A percentile compares a stretch with the other conserved stretches of the same genome.
Conservation (phyloP, 2,113 vertebrate species). For the Parotia lawesii region DNA sequence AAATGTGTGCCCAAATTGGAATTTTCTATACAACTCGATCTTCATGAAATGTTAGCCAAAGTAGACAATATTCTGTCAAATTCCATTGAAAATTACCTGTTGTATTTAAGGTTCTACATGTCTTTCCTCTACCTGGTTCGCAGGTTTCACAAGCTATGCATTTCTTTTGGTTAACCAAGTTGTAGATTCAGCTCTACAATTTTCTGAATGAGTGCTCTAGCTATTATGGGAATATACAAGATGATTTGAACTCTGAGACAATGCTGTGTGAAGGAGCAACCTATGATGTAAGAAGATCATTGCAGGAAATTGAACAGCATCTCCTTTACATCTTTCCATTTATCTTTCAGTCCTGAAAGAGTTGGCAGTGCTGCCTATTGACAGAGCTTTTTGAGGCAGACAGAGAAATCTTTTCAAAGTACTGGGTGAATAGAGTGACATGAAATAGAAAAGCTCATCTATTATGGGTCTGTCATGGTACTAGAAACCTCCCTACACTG, state of each 20-base stretch:
- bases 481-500: not conserved
- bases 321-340: not conserved
- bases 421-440: not conserved
- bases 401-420: not conserved
- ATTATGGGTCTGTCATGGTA: not conserved
- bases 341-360: not conserved
- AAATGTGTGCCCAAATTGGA: not conserved
- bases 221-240: not conserved
- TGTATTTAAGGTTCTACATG: not conserved
- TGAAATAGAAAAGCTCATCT: not conserved
- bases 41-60: accelerated
- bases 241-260: not conserved
- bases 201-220: not conserved
- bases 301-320: not conserved
- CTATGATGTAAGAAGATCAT: not conserved
- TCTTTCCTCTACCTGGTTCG: not conserved
- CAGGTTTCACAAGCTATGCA: not conserved
- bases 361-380: not conserved
- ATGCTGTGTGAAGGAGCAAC: not conserved
- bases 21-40: not conserved
- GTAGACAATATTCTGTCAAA: not conserved
- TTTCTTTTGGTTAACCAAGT: not conserved
- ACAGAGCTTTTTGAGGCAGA: not conserved
- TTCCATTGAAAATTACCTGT: not conserved
- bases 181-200: not conserved